These are phyloP conservation scores for Ictalurus furcatus DNA, from an alignment of 2,113 vertebrate genomes.

Conservation along the genomic window DNA sequence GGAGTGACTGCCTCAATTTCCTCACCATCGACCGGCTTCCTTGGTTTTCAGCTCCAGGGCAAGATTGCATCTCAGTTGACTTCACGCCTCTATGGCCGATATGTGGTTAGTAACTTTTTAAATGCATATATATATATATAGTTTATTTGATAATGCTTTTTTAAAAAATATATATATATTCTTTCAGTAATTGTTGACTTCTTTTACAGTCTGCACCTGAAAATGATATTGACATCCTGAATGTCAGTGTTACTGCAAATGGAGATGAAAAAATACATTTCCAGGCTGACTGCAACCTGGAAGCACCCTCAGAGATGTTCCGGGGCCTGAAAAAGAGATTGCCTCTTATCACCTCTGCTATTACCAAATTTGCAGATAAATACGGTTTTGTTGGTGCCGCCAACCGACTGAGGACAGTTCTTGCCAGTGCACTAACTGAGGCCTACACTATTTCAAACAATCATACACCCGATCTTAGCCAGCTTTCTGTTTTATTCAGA, in stretches of 20 bases:
- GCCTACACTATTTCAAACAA: slow-evolving; percentile 61
- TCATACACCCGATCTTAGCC: slow-evolving; percentile 66
- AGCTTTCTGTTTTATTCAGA: slow-evolving; percentile 69
- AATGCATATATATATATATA: no score
- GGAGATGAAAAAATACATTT: slow-evolving; percentile 68
- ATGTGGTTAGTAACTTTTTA: slow-evolving; percentile 71
- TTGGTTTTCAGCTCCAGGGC: slow-evolving; percentile 68
- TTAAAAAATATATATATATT: no score
- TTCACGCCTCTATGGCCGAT: slow-evolving; percentile 73
- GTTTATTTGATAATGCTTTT: not conserved
- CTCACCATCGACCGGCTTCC: slow-evolving; percentile 75
- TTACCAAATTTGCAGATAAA: slow-evolving; percentile 71
- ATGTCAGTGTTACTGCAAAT: slow-evolving; percentile 65
- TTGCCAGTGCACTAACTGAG: slow-evolving; percentile 63
- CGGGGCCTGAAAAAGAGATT: slow-evolving; percentile 73
- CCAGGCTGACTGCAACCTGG: slow-evolving; percentile 77
- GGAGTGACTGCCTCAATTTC: slow-evolving; percentile 67
- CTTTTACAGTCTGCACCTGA: slow-evolving; percentile 76
- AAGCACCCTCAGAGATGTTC: slow-evolving; percentile 70
- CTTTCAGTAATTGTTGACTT: slow-evolving; percentile 18
- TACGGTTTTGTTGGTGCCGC: slow-evolving; percentile 65
- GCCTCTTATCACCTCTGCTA: slow-evolving; percentile 66
- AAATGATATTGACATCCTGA: slow-evolving; percentile 76
- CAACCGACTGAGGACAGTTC: slow-evolving; percentile 61
- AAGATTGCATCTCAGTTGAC: slow-evolving; percentile 59